Conservation (phyloP, 2,888 invertebrate genomes). For the Megamerina dolium region DNA sequence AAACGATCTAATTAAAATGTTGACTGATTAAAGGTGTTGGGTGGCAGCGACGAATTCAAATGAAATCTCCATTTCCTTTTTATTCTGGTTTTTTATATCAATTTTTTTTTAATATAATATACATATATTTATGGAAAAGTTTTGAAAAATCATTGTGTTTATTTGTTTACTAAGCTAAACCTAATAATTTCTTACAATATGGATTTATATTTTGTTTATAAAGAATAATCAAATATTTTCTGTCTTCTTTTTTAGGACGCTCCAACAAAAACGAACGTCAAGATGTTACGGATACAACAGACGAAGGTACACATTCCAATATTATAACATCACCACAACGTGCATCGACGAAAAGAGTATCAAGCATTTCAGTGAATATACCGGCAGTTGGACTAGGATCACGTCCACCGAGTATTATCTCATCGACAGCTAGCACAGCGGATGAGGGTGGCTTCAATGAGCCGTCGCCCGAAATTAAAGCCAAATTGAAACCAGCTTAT, state of each 20-base stretch:
- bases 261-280: conserved; percentile 27
- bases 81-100: too few species aligned
- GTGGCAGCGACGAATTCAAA: too few species aligned
- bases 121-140: too few species aligned
- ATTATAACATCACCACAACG: conserved; percentile 39
- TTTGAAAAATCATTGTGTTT: too few species aligned
- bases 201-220: too few species aligned
- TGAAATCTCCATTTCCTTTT: too few species aligned
- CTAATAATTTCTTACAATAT: too few species aligned
- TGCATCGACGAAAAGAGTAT: conserved; percentile 52
- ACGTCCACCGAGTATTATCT: conserved; percentile 62
- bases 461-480: conserved; percentile 65
- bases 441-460: conserved; percentile 70
- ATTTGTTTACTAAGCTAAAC: too few species aligned
- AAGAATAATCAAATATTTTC: too few species aligned
- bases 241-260: too few species aligned
- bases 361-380: conserved; percentile 58
- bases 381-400: conserved; percentile 60
- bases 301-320: conserved; percentile 23
- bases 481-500: conserved; percentile 50
- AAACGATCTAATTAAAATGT: conserved; percentile 33
- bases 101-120: too few species aligned
- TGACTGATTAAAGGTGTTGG: conserved; percentile 24
- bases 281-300: conserved; percentile 16
- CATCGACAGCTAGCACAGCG: conserved; percentile 56